Evolutionary conservation across 1,140 invertebrate genomes (phyloP), one percentile per base, ranked within the genome.

Genomic region (Drosophila insularis): DNA sequence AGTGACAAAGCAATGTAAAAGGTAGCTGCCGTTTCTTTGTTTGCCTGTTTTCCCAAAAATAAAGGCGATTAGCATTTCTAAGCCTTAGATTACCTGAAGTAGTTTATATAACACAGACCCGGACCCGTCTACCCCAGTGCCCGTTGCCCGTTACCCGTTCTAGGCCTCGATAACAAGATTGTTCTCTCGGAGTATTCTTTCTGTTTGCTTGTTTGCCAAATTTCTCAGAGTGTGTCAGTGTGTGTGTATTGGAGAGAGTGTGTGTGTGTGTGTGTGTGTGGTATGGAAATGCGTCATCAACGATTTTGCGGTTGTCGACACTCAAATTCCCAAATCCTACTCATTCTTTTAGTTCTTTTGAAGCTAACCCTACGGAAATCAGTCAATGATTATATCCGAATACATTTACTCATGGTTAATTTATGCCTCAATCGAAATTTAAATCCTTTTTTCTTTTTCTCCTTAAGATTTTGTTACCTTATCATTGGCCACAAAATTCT

Each of bases 1-100:
- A 80, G 82, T 89, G 82, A 87, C 82, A 87, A 87, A 89, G 82
- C 85, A 67, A 27, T 27, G 27, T 4, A 89, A 87, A 87, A 89
- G 82, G 80, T 80, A 68, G 40, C 59, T 43, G 7, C 55, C 62
- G 19, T 62, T 35, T 27, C 35, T 74, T 63, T 68, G 68, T 65
- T 63, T 75, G 58, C 53, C 19, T 55, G 65, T 39, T 66, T 27
- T 39, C 17, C 69, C 54, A 64, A 72, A 89, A 87, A 84, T 89
- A 89, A 89, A 87, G 84, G 77, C 84, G 84, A 87, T 87, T 87
- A 87, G 84, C 84, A 87, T 89, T 87, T 87, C 80, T 89, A 89
- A 87, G 77, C 84, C 84, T 81, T 87, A 87, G 84, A 87, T 87
- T 87, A 87, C 84, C 84, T 87, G 84, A 87, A 87, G 85, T 89